These are phyloP conservation scores for Etheostoma nigrum DNA, from an alignment of 2,797 vertebrate genomes.

Conservation along the genomic window DNA sequence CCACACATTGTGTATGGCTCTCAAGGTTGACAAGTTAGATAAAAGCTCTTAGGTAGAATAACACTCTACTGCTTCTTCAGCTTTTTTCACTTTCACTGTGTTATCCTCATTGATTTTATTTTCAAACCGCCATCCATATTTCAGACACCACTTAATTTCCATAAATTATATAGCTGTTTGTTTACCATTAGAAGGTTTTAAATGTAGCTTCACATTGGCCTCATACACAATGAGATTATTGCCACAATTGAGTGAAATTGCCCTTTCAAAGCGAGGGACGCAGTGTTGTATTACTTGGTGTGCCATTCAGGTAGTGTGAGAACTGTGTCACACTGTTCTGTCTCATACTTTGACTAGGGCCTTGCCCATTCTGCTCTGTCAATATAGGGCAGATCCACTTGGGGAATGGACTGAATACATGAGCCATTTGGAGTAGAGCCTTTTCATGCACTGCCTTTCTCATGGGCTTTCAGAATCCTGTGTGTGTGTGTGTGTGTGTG, in stretches of 20 bases:
- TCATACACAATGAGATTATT: slow-evolving; percentile 14
- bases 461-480: slow-evolving; percentile 67
- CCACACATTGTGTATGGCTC: background rate
- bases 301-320: slow-evolving; percentile 77
- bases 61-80: slow-evolving; percentile 18
- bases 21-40: slow-evolving; percentile 45
- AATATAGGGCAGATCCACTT: slow-evolving; percentile 74
- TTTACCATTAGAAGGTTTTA: slow-evolving; percentile 34
- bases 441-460: slow-evolving; percentile 75
- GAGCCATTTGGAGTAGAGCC: slow-evolving; percentile 67
- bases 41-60: slow-evolving; percentile 44
- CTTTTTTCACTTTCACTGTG: background rate
- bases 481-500: slow-evolving; percentile 13
- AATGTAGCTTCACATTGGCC: slow-evolving; percentile 1
- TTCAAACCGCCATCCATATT: slow-evolving; percentile 22
- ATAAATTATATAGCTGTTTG: background rate
- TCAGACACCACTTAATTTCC: slow-evolving; percentile 11
- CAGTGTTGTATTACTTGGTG: slow-evolving; percentile 41
- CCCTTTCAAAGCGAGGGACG: slow-evolving; percentile 2
- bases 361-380: slow-evolving; percentile 76
- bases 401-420: slow-evolving; percentile 67
- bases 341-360: slow-evolving; percentile 63
- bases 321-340: slow-evolving; percentile 74
- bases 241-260: slow-evolving; percentile 21
- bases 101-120: slow-evolving; percentile 47